Percentiles rank a stretch among this genome's conserved stretches.
Evolutionary conservation across 2,113 vertebrate genomes (phyloP).

Genomic region (Dasyprocta punctata): DNA sequence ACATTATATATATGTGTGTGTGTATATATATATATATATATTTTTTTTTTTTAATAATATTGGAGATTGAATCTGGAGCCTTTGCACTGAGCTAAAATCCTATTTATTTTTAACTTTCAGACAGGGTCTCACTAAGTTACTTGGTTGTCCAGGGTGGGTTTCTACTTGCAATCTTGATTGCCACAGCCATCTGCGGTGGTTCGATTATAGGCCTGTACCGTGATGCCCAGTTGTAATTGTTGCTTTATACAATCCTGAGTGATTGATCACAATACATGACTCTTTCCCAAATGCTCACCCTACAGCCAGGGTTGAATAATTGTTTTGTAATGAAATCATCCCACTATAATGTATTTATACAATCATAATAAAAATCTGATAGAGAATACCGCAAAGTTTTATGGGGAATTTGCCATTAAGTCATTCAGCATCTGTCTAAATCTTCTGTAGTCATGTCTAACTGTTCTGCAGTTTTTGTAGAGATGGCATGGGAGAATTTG

Average conservation of each 20-base stretch:
- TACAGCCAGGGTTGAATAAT: not conserved
- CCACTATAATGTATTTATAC: not conserved
- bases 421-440: not conserved
- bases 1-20: not conserved
- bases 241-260: not conserved
- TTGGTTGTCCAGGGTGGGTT: not conserved
- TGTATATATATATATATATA: no score
- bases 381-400: not conserved
- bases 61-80: not conserved
- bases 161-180: not conserved
- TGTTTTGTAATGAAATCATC: not conserved
- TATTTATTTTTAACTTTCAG: not conserved
- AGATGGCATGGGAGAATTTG: not conserved
- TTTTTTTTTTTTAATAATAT: not conserved
- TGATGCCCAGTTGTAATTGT: not conserved
- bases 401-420: not conserved
- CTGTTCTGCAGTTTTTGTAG: not conserved
- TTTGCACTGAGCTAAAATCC: not conserved
- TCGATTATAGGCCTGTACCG: not conserved
- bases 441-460: not conserved
- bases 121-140: not conserved
- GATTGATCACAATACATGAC: not conserved
- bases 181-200: no score
- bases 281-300: not conserved
- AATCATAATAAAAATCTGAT: not conserved